Evolutionary conservation across 2,797 vertebrate genomes (phyloP).

Genomic region (Ctenochaetus hawaiiensis): DNA sequence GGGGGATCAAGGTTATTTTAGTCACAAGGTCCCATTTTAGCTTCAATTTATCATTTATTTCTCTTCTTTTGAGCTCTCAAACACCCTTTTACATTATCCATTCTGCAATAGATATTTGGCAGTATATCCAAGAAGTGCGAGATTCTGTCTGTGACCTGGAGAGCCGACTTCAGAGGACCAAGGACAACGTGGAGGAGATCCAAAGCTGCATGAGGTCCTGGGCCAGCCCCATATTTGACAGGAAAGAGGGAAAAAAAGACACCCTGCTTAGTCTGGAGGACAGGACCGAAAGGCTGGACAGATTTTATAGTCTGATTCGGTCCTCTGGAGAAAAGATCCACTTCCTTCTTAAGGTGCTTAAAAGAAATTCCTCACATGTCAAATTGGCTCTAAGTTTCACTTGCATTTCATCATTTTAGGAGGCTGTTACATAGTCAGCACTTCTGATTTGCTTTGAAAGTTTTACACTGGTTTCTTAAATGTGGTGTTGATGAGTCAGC

Average conservation of each 20-base stretch:
- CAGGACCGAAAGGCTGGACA: conserved; percentile 83
- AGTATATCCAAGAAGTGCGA: conserved; percentile 86
- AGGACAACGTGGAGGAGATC: conserved; percentile 91
- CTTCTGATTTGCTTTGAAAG: conserved; percentile 10
- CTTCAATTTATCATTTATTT: not conserved
- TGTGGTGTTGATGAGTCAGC: not conserved
- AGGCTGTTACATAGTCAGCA: conserved; percentile 1
- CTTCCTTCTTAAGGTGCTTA: conserved; percentile 86
- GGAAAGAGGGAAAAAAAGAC: conserved; percentile 91
- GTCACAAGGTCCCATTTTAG: not conserved
- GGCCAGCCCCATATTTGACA: conserved; percentile 89
- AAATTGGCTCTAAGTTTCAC: conserved; percentile 18
- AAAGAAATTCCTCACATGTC: not conserved
- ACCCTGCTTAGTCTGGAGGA: conserved; percentile 89
- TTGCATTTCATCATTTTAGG: conserved; percentile 28
- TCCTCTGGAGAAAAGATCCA: conserved; percentile 91
- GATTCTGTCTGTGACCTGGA: conserved; percentile 88
- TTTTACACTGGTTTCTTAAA: conserved; percentile 8
- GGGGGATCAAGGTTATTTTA: not conserved
- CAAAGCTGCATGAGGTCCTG: conserved; percentile 88
- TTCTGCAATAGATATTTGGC: conserved; percentile 87
- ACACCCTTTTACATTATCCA: not conserved
- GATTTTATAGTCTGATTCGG: conserved; percentile 83
- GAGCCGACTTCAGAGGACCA: conserved; percentile 87
- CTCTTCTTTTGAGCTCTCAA: not conserved